phyloP scores from a whole-genome alignment of 1,140 invertebrate genomes.

The Ostrea edulis region DNA sequence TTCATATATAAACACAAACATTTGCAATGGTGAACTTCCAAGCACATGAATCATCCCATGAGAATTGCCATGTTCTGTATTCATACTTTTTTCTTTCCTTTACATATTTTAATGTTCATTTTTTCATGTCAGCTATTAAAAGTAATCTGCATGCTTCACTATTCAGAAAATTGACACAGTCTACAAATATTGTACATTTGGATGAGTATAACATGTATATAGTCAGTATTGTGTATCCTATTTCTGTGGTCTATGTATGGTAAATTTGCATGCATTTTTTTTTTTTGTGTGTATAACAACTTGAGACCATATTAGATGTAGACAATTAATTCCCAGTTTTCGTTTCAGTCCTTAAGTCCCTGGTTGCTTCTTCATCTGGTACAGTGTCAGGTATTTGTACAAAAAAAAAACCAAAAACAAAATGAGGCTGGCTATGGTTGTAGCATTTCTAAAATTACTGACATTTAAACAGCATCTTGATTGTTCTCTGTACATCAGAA shows the following conservation, averaged over 20 bases:
- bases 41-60: not conserved
- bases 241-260: not conserved
- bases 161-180: constrained; percentile 29
- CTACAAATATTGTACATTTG: constrained; percentile 1
- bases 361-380: constrained; percentile 31
- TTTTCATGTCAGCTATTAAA: not conserved
- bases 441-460: constrained; percentile 30
- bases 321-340: constrained; percentile 25
- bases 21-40: not conserved
- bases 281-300: not conserved
- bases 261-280: constrained; percentile 7
- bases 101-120: constrained; percentile 17
- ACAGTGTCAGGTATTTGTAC: constrained; percentile 27
- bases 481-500: constrained; percentile 5
- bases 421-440: constrained; percentile 29
- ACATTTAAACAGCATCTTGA: constrained; percentile 37
- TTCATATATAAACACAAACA: not conserved
- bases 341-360: constrained; percentile 31
- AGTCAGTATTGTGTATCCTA: not conserved
- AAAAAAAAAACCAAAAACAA: not conserved
- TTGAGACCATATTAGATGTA: constrained; percentile 18
- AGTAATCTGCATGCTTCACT: constrained; percentile 29
- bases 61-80: not conserved
- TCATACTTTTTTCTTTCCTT: not conserved
- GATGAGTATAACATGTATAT: not conserved